phyloP scores from a whole-genome alignment of 2,888 invertebrate species.

The Chrysomela aeneicollis region DNA sequence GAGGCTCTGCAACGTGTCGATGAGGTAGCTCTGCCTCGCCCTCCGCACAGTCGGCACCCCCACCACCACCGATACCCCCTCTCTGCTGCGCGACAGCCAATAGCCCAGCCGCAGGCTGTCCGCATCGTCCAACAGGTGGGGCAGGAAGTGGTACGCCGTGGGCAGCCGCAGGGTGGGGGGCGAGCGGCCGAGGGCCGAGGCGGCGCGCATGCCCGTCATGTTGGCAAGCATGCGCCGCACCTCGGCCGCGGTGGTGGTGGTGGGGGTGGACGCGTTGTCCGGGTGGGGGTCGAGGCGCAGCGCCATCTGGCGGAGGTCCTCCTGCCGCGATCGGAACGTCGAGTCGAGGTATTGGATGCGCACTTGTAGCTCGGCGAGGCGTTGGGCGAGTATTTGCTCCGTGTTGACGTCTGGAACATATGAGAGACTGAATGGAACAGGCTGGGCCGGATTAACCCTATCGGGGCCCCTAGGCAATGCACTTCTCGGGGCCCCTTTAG shows the following conservation, averaged over 20 bases:
- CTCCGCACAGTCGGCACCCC: constrained; percentile 91
- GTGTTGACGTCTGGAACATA: constrained; percentile 69
- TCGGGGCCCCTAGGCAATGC: no score
- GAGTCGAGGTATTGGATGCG: constrained; percentile 81
- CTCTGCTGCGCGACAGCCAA: constrained; percentile 76
- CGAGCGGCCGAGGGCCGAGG: constrained; percentile 60
- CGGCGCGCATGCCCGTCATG: constrained; percentile 63
- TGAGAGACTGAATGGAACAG: no score
- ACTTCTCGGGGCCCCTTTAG: no score
- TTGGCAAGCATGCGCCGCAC: constrained; percentile 56
- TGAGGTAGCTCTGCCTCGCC: constrained; percentile 86
- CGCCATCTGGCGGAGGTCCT: constrained; percentile 75
- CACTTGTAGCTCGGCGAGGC: constrained; percentile 79
- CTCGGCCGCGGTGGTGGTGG: constrained; percentile 53
- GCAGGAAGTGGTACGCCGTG: constrained; percentile 85
- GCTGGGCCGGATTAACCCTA: no score
- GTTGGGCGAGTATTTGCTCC: constrained; percentile 72
- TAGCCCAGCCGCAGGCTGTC: constrained; percentile 81
- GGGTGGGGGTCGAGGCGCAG: constrained; percentile 67
- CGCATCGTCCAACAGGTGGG: constrained; percentile 83
- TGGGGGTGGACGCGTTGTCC: constrained; percentile 44
- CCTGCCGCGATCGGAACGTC: constrained; percentile 78
- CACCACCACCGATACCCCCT: constrained; percentile 82
- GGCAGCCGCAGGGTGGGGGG: constrained; percentile 66
- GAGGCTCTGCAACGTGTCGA: constrained; percentile 85